Evolutionary conservation across 2,113 vertebrate genomes (phyloP).

Genomic region (Clinocottus analis): DNA sequence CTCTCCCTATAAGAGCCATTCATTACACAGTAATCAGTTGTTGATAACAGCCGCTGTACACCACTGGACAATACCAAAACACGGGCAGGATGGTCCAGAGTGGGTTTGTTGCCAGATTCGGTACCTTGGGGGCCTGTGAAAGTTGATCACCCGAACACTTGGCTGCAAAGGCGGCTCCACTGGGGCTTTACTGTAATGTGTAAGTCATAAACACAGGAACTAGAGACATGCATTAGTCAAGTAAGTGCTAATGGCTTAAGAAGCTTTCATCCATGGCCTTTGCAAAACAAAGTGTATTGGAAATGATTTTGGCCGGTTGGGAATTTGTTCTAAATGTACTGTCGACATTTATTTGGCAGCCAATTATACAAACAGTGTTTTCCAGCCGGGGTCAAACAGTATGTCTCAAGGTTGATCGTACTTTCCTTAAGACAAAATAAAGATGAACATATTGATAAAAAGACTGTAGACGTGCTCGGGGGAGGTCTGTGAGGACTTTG

Average conservation of each 20-base stretch:
- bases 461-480: background rate
- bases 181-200: constrained; percentile 36
- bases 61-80: constrained; percentile 53
- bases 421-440: constrained; percentile 3
- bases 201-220: constrained; percentile 65
- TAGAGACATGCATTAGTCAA: constrained; percentile 35
- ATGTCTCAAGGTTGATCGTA: background rate
- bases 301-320: constrained; percentile 27
- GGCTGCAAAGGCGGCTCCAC: constrained; percentile 26
- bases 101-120: constrained; percentile 25
- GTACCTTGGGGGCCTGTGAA: constrained; percentile 33
- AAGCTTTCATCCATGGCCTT: constrained; percentile 40
- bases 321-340: constrained; percentile 54
- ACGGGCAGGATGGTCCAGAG: constrained; percentile 33
- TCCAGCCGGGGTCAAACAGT: background rate
- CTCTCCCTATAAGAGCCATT: constrained; percentile 69
- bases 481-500: background rate
- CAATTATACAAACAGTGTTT: constrained; percentile 28
- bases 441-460: background rate
- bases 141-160: constrained; percentile 39
- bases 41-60: constrained; percentile 63
- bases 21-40: constrained; percentile 76
- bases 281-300: constrained; percentile 33
- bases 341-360: constrained; percentile 40
- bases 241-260: constrained; percentile 53